phyloP scores from a whole-genome alignment of 2,113 vertebrate genomes.

The Centropus bengalensis region DNA sequence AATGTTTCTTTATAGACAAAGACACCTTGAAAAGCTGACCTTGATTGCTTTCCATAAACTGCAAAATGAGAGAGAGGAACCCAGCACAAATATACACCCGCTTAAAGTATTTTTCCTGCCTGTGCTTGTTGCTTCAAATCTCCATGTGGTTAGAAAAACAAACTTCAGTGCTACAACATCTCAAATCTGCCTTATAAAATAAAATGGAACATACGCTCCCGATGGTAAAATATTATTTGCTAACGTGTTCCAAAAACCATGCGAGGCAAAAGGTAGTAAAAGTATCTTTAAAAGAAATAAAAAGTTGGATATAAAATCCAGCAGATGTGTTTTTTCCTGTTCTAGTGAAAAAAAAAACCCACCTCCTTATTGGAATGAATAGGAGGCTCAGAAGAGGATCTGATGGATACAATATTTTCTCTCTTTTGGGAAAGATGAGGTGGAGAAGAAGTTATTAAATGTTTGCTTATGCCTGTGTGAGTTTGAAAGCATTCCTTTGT shows the following conservation, averaged over 20 bases:
- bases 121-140: constrained; percentile 32
- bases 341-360: constrained; percentile 27
- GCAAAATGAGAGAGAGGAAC: constrained; percentile 18
- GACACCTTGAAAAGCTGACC: background rate
- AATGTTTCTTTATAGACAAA: background rate
- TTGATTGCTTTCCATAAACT: background rate
- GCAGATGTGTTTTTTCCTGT: constrained; percentile 63
- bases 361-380: background rate
- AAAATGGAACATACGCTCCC: constrained; percentile 47
- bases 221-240: constrained; percentile 55
- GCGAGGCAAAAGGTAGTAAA: constrained; percentile 60
- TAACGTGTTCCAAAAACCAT: constrained; percentile 22
- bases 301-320: constrained; percentile 24
- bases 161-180: constrained; percentile 3
- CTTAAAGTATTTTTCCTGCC: constrained; percentile 7
- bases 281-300: constrained; percentile 11
- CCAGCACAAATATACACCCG: background rate
- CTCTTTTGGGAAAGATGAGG: constrained; percentile 38
- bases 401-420: background rate
- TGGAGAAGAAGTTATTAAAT: constrained; percentile 31
- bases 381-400: background rate
- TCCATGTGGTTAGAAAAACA: constrained; percentile 58
- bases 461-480: background rate
- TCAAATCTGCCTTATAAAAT: constrained; percentile 60
- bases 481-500: constrained; percentile 14